Evolutionary conservation across 2,113 vertebrate genomes (phyloP).

Genomic region (Nipponia nippon): DNA sequence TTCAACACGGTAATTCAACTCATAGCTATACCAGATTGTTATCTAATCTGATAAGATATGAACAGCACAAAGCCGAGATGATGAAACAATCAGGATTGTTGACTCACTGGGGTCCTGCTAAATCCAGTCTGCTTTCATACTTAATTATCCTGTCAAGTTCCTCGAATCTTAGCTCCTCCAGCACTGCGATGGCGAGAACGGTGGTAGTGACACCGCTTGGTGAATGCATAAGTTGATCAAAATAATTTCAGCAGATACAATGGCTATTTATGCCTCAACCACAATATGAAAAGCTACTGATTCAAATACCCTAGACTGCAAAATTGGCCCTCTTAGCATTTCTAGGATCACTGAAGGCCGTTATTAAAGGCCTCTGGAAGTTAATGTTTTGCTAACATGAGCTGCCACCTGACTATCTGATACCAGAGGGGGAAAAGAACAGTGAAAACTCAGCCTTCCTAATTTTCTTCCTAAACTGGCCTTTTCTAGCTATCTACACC

Average conservation of each 20-base stretch:
- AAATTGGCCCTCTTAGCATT: conserved; percentile 18
- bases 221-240: conserved; percentile 41
- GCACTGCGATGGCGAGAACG: neutral
- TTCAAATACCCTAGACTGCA: conserved; percentile 35
- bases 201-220: conserved; percentile 53
- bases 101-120: conserved; percentile 68
- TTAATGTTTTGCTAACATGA: neutral
- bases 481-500: neutral
- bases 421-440: neutral
- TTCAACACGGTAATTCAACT: conserved; percentile 67
- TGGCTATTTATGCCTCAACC: conserved; percentile 29
- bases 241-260: conserved; percentile 56
- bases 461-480: neutral
- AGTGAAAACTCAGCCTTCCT: neutral
- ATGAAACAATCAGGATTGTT: conserved; percentile 70
- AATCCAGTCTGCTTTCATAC: conserved; percentile 73
- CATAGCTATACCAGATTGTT: conserved; percentile 61
- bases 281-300: conserved; percentile 36
- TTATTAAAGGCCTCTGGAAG: conserved; percentile 42
- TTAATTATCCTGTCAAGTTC: conserved; percentile 73
- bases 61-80: conserved; percentile 66
- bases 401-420: neutral
- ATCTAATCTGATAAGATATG: conserved; percentile 71
- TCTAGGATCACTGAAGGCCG: conserved; percentile 12
- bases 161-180: conserved; percentile 44